These are phyloP conservation scores for Stictonetta naevosa DNA, from an alignment of 2,113 vertebrate genomes.

Conservation along the genomic window DNA sequence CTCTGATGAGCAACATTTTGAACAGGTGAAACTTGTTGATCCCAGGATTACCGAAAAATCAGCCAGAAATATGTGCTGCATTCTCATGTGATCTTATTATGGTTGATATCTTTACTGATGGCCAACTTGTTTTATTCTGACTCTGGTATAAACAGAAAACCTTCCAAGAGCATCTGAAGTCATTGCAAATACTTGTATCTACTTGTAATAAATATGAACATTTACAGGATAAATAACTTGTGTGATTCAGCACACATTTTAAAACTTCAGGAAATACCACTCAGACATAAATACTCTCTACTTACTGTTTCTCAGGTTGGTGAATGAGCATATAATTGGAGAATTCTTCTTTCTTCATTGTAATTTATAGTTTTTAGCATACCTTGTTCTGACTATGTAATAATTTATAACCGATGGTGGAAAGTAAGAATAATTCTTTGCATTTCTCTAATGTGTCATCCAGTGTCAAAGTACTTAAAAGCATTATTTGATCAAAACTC, in stretches of 20 bases:
- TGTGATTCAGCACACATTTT: background rate
- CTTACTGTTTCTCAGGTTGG: background rate
- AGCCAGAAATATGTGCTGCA: background rate
- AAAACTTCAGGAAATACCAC: background rate
- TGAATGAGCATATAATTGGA: background rate
- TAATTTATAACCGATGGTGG: background rate
- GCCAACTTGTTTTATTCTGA: background rate
- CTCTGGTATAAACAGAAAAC: background rate
- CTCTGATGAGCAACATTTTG: conserved; percentile 2
- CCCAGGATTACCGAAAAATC: background rate
- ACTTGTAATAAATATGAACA: background rate
- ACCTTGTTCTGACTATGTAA: background rate
- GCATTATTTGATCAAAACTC: conserved; percentile 24
- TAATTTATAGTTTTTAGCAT: background rate
- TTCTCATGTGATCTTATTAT: background rate
- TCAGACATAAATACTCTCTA: background rate
- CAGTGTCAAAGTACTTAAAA: conserved; percentile 4
- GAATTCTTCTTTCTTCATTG: background rate
- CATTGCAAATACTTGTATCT: background rate
- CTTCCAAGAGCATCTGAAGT: background rate
- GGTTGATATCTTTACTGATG: background rate
- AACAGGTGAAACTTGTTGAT: background rate
- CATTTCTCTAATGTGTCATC: background rate
- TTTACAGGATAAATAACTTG: background rate
- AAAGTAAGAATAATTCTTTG: background rate